These are phyloP conservation scores for Nycteola revayana DNA, from an alignment of 2,888 invertebrate genomes.

Conservation along the genomic window DNA sequence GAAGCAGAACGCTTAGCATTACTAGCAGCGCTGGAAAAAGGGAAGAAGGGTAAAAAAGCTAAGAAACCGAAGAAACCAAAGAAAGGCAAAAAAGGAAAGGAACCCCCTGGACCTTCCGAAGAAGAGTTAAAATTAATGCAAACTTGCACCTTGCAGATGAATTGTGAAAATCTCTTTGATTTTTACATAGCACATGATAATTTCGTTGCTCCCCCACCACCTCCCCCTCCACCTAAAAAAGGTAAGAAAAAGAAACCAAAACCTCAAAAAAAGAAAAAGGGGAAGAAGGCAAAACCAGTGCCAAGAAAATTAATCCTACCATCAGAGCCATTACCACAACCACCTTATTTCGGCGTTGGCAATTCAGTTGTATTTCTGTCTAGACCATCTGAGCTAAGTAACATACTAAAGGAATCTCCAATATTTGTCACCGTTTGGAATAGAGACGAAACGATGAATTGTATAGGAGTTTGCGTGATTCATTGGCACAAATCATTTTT, in stretches of 20 bases:
- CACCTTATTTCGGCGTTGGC: conserved; percentile 73
- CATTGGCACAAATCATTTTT: conserved; percentile 71
- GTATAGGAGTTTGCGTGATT: conserved; percentile 60
- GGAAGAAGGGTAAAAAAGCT: conserved; percentile 40
- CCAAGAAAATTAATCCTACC: conserved; percentile 56
- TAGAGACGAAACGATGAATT: conserved; percentile 66
- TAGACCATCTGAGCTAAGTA: conserved; percentile 64
- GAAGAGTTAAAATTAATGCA: conserved; percentile 75
- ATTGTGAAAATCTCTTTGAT: conserved; percentile 68
- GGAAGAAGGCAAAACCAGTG: conserved; percentile 45
- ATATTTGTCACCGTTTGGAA: conserved; percentile 73
- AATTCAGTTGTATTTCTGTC: conserved; percentile 69
- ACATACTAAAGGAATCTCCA: conserved; percentile 61
- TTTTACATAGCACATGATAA: conserved; percentile 76
- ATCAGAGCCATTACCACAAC: conserved; percentile 71
- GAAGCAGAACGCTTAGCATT: conserved; percentile 62
- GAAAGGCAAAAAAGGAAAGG: conserved; percentile 50
- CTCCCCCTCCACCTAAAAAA: conserved; percentile 53
- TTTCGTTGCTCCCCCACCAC: conserved; percentile 68
- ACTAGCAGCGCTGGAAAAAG: conserved; percentile 50
- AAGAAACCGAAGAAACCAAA: conserved; percentile 31
- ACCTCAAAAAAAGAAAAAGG: conserved; percentile 46
- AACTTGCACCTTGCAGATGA: conserved; percentile 72
- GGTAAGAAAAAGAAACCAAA: conserved; percentile 29
- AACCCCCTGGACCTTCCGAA: conserved; percentile 66